phyloP scores from a whole-genome alignment of 2,113 vertebrate species.

The Regulus satrapa region DNA sequence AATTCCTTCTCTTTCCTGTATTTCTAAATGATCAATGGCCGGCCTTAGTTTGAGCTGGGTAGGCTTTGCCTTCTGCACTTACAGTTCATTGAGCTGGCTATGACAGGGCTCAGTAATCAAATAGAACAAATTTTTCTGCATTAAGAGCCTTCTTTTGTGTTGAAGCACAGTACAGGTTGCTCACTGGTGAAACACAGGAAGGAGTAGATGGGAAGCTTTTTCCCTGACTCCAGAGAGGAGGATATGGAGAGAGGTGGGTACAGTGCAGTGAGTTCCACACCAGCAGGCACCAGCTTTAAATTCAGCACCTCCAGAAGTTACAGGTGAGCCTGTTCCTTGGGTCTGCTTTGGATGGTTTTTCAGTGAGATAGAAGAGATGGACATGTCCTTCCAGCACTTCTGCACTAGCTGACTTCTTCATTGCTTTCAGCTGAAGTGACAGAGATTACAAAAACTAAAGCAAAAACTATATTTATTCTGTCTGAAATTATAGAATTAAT shows the following conservation, averaged over 20 bases:
- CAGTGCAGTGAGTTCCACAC: not conserved
- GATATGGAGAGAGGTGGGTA: fast-evolving
- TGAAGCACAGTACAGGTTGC: not conserved
- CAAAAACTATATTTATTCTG: not conserved
- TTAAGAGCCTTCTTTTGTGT: not conserved
- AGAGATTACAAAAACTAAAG: not conserved
- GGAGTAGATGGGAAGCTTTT: not conserved
- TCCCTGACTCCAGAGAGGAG: not conserved
- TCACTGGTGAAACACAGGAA: not conserved
- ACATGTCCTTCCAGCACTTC: fast-evolving
- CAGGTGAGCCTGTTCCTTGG: not conserved
- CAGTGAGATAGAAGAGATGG: not conserved
- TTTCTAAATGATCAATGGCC: not conserved
- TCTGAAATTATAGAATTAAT: not conserved
- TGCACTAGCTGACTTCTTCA: not conserved
- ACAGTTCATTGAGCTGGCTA: not conserved
- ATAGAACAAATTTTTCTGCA: not conserved
- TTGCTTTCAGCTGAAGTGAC: not conserved
- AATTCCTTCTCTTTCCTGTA: not conserved
- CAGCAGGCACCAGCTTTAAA: not conserved
- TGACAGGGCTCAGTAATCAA: not conserved
- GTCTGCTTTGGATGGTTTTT: not conserved
- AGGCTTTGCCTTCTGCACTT: not conserved
- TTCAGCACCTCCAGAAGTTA: not conserved
- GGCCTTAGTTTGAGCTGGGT: not conserved